Evolutionary conservation across 1,140 invertebrate species (phyloP), one percentile per base, ranked within the genome.

Genomic region (Adelges cooleyi): DNA sequence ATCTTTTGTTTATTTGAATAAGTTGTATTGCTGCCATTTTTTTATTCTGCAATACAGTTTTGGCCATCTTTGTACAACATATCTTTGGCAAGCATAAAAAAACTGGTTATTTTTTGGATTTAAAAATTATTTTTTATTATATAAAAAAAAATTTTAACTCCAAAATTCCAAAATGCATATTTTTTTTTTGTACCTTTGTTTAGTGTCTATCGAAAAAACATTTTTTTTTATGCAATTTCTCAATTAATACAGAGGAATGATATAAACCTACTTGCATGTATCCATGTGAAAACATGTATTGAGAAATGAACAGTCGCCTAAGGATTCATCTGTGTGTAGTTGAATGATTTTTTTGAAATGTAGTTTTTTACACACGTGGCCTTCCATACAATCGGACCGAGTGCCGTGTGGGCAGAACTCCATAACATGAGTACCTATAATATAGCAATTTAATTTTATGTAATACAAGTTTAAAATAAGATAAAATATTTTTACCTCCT

Each of bases 241-340:
- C n/a, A 22, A 5, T 22, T 22, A 22, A 48, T 25, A 49, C 42
- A 20, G 65, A 66, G 53, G 22, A 36, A 65, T 13, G 52, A 4
- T 17, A 42, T 9, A 29, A 36, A 71, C 76, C 74, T 73, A 87
- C 84, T 97, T 98, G 82, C 95, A 98, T 50, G 89, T 93, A 70
- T 97, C 93, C 94, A 98, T 98, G 73, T 98, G 95, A 73, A 98
- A 98, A 74, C 95, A 98, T 1, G 95, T 98, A 73, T 98, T 98
- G 0, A 98, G 80, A 76, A 98, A 98, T 44, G 93, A 97, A 75
- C 95, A 98, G 74, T 98, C 95, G 0, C 95, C 95, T 6, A 98
- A 78, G 0, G 89, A 84, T 76, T 97, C 94, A 75, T 98, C 95
- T 0, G 95, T 98, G 74, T 98, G 95, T 67, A 85, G 83, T 74